phyloP scores from a whole-genome alignment of 2,888 invertebrate genomes.

The Trachelus troglodyta region DNA sequence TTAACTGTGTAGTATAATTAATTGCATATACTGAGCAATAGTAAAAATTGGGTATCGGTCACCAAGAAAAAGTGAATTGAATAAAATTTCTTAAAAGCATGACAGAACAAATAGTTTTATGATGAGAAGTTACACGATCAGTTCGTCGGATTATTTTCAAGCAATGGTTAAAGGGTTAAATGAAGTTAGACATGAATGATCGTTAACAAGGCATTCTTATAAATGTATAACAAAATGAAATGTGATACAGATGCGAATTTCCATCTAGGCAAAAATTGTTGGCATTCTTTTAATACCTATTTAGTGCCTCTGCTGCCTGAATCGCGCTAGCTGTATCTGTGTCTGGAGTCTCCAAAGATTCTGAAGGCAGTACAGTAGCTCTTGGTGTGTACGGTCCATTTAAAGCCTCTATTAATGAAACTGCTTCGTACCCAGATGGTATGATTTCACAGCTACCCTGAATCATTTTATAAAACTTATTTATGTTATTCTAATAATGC shows the following conservation, averaged over 20 bases:
- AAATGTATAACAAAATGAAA: conserved; percentile 1
- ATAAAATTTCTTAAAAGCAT: not conserved
- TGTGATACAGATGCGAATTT: not conserved
- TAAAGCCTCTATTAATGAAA: conserved; percentile 93
- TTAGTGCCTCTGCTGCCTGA: conserved; percentile 78
- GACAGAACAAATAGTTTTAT: not conserved
- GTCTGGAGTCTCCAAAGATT: conserved; percentile 71
- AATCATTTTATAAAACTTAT: conserved; percentile 19
- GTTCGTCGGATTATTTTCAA: conserved; percentile 9
- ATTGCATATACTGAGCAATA: not conserved
- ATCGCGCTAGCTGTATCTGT: conserved; percentile 73
- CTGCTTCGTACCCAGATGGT: conserved; percentile 93
- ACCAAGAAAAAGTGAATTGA: not conserved
- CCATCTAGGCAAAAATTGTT: not conserved
- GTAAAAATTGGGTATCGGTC: not conserved
- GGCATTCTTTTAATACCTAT: conserved; percentile 62
- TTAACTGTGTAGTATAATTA: conserved; percentile 4
- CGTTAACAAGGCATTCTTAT: not conserved
- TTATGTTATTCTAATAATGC: not conserved
- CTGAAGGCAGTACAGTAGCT: conserved; percentile 62
- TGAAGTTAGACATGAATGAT: conserved; percentile 13
- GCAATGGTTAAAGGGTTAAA: conserved; percentile 20
- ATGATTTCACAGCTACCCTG: conserved; percentile 84
- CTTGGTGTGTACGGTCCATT: conserved; percentile 86
- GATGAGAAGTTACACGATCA: not conserved